Percentiles rank a stretch among this genome's conserved stretches.
Evolutionary conservation across 2,888 invertebrate genomes (phyloP).

Genomic region (Panopea generosa): DNA sequence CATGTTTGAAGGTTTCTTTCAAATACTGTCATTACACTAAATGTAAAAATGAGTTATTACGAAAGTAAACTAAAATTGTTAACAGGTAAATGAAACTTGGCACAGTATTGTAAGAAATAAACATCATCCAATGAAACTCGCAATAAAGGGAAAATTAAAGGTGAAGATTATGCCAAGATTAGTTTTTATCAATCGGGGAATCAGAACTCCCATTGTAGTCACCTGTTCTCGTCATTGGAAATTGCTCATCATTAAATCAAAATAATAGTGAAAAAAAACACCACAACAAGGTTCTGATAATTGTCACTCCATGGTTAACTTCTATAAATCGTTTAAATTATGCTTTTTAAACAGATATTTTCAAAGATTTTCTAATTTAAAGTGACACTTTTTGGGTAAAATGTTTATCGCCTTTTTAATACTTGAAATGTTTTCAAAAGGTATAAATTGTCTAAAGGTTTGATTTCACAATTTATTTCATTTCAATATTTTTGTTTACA

Average conservation of each 20-base stretch:
- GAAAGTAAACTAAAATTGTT: too few species aligned
- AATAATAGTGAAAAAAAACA: neutral
- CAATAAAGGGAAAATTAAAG: neutral
- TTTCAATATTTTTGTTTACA: constrained; percentile 1
- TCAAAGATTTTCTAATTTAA: constrained; percentile 6
- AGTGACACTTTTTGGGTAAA: constrained; percentile 1
- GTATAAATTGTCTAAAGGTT: neutral
- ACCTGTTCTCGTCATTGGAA: neutral
- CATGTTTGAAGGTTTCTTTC: too few species aligned
- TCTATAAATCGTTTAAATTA: neutral
- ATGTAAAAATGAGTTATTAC: too few species aligned
- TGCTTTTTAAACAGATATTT: neutral
- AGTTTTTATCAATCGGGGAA: neutral
- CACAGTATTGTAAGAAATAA: too few species aligned
- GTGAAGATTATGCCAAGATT: constrained; percentile 1
- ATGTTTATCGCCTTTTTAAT: neutral
- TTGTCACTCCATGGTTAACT: constrained; percentile 1
- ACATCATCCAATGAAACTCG: neutral
- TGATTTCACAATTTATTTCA: constrained; percentile 5
- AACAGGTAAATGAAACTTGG: too few species aligned
- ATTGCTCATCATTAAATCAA: neutral
- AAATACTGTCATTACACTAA: too few species aligned
- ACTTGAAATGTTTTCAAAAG: neutral
- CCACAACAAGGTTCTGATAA: neutral
- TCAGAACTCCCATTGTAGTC: neutral